Conservation (phyloP, 2,888 invertebrate species). For the Abrostola triplasia region DNA sequence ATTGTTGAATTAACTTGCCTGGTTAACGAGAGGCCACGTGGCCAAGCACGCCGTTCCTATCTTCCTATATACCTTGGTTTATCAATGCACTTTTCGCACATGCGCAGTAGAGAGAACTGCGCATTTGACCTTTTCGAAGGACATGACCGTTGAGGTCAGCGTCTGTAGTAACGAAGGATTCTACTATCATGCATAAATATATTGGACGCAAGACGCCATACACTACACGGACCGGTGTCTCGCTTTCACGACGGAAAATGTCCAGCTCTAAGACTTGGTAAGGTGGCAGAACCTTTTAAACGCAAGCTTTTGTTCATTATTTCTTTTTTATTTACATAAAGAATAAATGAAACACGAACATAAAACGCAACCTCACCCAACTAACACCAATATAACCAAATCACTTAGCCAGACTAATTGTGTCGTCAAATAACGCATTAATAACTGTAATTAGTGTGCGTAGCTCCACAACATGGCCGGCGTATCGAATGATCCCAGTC, state of each 20-base stretch:
- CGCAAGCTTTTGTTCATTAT: no score
- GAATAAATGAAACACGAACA: no score
- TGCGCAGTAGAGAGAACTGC: neutral
- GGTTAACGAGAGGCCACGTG: neutral
- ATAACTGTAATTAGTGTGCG: conserved; percentile 14
- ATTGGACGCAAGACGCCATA: no score
- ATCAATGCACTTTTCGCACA: conserved; percentile 1
- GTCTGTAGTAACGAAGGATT: neutral
- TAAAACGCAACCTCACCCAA: no score
- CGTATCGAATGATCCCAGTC: conserved; percentile 10
- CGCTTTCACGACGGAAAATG: no score
- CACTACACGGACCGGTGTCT: no score
- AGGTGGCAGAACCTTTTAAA: no score
- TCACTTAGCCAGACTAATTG: no score
- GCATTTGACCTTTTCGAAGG: conserved; percentile 1
- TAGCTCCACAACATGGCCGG: conserved; percentile 1
- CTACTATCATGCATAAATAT: neutral
- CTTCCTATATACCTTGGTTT: neutral
- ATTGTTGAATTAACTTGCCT: no score
- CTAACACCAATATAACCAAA: no score
- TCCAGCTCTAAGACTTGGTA: no score
- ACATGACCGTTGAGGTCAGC: neutral
- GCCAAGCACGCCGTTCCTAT: neutral
- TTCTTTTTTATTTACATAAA: no score
- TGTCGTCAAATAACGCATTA: neutral